A percentile compares a stretch with the other conserved stretches of the same genome.
Evolutionary conservation across 1,140 invertebrate genomes (phyloP).

Genomic region (Drosophila oshimai): DNA sequence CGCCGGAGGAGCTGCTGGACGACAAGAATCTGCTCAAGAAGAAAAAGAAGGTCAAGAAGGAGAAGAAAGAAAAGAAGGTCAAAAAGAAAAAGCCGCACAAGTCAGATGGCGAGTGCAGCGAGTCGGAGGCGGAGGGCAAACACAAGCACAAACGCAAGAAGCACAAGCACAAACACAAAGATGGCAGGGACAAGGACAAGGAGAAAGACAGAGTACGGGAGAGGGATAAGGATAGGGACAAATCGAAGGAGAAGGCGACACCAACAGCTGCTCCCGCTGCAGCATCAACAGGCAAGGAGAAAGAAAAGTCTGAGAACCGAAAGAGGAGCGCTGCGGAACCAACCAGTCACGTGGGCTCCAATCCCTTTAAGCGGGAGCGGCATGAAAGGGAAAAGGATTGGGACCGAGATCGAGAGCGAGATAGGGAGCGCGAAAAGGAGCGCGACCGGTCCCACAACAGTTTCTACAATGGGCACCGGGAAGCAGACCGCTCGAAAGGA

Average conservation of each 20-base stretch:
- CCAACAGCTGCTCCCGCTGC: no score
- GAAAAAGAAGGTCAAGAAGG: slow-evolving; percentile 83
- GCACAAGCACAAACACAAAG: slow-evolving; percentile 83
- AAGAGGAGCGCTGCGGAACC: slow-evolving; percentile 19
- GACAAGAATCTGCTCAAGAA: slow-evolving; percentile 77
- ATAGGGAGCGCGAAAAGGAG: slow-evolving; percentile 22
- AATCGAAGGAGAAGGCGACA: slow-evolving; percentile 35
- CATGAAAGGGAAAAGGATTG: slow-evolving; percentile 1
- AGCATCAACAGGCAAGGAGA: slow-evolving; percentile 6
- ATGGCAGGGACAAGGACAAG: slow-evolving; percentile 50
- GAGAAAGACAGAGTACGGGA: no score
- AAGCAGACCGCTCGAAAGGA: slow-evolving; percentile 14
- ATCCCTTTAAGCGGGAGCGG: slow-evolving; percentile 31
- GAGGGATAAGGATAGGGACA: slow-evolving; percentile 11
- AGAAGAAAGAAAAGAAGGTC: slow-evolving; percentile 84
- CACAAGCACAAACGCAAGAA: slow-evolving; percentile 61
- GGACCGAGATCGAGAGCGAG: slow-evolving; percentile 5
- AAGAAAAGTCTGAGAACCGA: slow-evolving; percentile 35
- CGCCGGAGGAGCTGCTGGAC: slow-evolving; percentile 83
- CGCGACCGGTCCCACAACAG: slow-evolving; percentile 52
- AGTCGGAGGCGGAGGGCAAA: slow-evolving; percentile 83
- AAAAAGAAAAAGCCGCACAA: slow-evolving; percentile 84
- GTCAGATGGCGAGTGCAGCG: slow-evolving; percentile 84
- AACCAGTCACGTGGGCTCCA: not conserved
- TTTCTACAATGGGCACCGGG: slow-evolving; percentile 63